A percentile compares a stretch with the other conserved stretches of the same genome.
Conservation (phyloP, 2,113 vertebrate species). For the Geothlypis trichas region DNA sequence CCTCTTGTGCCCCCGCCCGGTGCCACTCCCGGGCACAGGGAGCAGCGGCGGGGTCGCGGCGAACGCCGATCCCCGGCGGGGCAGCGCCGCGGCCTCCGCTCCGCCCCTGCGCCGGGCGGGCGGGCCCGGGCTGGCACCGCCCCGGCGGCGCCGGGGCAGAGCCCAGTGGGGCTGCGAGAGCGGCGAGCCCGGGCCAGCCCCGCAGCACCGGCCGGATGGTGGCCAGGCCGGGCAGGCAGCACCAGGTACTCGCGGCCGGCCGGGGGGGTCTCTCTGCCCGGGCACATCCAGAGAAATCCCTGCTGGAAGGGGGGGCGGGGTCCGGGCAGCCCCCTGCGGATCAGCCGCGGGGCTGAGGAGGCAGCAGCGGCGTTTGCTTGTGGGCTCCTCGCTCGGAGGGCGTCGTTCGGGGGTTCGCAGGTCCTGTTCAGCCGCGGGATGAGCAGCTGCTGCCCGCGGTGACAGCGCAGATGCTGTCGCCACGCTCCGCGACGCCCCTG, state of each 20-base stretch:
- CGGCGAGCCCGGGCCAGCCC: not conserved
- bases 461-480: not conserved
- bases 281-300: not conserved
- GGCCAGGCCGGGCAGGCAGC: not conserved
- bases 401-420: not conserved
- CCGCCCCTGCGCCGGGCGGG: not conserved
- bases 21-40: fast-evolving
- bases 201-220: not conserved
- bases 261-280: not conserved
- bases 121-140: not conserved
- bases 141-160: not conserved
- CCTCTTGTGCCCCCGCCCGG: fast-evolving
- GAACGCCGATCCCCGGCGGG: not conserved
- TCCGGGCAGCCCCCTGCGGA: not conserved
- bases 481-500: fast-evolving
- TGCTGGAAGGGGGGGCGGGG: not conserved
- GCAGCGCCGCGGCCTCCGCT: not conserved
- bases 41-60: fast-evolving
- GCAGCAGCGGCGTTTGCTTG: not conserved
- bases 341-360: not conserved
- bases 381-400: not conserved
- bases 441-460: not conserved
- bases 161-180: not conserved
- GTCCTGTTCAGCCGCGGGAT: not conserved
- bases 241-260: not conserved